Conservation (phyloP, 1,140 invertebrate genomes). For the Drosophila nasuta region DNA sequence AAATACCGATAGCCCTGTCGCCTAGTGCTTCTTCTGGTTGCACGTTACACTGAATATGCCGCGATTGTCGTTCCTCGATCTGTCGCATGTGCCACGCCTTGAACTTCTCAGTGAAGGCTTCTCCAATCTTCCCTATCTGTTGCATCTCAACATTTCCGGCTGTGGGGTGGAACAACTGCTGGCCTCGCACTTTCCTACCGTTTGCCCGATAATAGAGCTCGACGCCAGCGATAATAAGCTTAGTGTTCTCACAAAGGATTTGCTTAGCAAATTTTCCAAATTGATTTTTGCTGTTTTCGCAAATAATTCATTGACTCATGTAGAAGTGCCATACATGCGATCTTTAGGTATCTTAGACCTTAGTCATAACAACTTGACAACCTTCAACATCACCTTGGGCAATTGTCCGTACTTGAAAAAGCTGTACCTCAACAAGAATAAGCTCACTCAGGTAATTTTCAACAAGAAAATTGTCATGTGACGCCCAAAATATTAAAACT, state of each 20-base stretch:
- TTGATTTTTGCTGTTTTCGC: slow-evolving; percentile 35
- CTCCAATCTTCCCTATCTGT: slow-evolving; percentile 50
- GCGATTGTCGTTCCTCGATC: no score
- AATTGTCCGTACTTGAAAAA: slow-evolving; percentile 55
- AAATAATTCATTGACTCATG: slow-evolving; percentile 64
- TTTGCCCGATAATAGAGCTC: slow-evolving; percentile 64
- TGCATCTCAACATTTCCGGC: slow-evolving; percentile 64
- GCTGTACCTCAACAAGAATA: slow-evolving; percentile 63
- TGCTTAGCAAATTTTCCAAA: slow-evolving; percentile 45
- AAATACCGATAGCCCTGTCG: no score
- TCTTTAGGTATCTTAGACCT: slow-evolving; percentile 64
- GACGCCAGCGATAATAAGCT: slow-evolving; percentile 53
- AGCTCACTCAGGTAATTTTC: slow-evolving; percentile 57
- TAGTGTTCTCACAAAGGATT: slow-evolving; percentile 45
- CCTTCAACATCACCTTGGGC: slow-evolving; percentile 41
- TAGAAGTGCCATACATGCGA: slow-evolving; percentile 57
- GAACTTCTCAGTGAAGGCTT: slow-evolving; percentile 55
- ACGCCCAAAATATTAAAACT: no score
- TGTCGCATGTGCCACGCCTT: no score
- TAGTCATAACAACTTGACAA: slow-evolving; percentile 65
- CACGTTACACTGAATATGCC: no score
- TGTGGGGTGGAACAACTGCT: slow-evolving; percentile 47
- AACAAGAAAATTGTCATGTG: no score
- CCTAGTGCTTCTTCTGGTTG: no score
- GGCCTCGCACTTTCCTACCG: slow-evolving; percentile 48